phyloP scores from a whole-genome alignment of 2,797 vertebrate species.

The Chelmon rostratus region DNA sequence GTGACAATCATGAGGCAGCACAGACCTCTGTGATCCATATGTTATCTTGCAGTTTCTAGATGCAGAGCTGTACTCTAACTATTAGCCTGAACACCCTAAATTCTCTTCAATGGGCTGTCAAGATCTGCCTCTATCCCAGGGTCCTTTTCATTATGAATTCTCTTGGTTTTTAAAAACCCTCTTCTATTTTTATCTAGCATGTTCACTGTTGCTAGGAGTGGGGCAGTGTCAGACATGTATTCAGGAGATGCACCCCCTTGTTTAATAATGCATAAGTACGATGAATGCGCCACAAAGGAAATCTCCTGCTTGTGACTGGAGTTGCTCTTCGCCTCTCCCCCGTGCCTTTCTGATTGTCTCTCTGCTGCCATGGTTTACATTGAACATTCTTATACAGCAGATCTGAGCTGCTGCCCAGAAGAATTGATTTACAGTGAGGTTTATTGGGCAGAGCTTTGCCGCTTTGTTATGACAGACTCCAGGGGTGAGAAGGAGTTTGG shows the following conservation, averaged over 20 bases:
- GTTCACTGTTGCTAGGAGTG: constrained; percentile 84
- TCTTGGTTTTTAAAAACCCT: constrained; percentile 72
- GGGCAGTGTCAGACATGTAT: constrained; percentile 68
- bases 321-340: constrained; percentile 56
- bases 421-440: constrained; percentile 75
- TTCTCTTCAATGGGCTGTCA: constrained; percentile 8
- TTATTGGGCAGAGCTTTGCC: constrained; percentile 65
- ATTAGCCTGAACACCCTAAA: constrained; percentile 36
- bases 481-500: constrained; percentile 56
- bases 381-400: constrained; percentile 69
- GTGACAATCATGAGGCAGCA: not conserved
- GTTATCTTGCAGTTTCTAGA: not conserved
- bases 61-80: constrained; percentile 6
- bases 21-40: constrained; percentile 6
- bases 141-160: constrained; percentile 66
- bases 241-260: constrained; percentile 78
- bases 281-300: constrained; percentile 76
- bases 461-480: constrained; percentile 82
- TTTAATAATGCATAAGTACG: constrained; percentile 83
- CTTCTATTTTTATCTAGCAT: constrained; percentile 81
- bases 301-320: constrained; percentile 64
- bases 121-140: constrained; percentile 41
- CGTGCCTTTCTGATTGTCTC: constrained; percentile 58
- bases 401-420: constrained; percentile 66
- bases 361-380: constrained; percentile 56